phyloP scores from a whole-genome alignment of 2,888 invertebrate species.

The Xanthia togata region DNA sequence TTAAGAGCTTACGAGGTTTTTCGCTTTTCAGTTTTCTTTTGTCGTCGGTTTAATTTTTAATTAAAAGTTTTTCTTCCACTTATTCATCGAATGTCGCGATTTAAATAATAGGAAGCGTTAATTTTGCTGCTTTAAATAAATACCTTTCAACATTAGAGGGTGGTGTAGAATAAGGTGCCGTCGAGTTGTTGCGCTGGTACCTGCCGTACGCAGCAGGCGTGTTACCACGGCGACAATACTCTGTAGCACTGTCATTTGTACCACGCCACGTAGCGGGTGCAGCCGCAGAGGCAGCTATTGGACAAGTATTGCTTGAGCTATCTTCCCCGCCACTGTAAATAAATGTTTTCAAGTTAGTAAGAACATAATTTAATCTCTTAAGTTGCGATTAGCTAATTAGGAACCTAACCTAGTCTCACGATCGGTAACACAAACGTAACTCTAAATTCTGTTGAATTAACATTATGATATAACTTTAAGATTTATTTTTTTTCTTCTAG shows the following conservation, averaged over 20 bases:
- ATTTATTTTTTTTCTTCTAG: too few species aligned
- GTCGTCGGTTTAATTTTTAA: too few species aligned
- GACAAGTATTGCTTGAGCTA: constrained; percentile 85
- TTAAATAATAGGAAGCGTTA: neutral
- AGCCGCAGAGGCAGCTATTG: constrained; percentile 86
- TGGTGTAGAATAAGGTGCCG: constrained; percentile 86
- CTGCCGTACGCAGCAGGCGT: constrained; percentile 90
- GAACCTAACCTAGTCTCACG: neutral
- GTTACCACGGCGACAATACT: constrained; percentile 88
- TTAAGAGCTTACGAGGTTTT: neutral
- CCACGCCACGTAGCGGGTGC: constrained; percentile 88
- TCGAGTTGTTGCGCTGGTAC: constrained; percentile 90
- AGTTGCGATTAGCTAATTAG: neutral
- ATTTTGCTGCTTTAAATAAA: constrained; percentile 49
- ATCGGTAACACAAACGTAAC: neutral
- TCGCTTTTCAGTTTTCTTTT: neutral
- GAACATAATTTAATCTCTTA: neutral
- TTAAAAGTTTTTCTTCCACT: too few species aligned
- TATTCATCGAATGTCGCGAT: neutral
- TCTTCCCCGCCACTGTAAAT: constrained; percentile 85
- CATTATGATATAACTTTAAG: neutral
- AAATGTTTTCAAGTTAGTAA: constrained; percentile 29
- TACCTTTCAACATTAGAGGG: constrained; percentile 87
- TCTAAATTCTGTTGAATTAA: neutral
- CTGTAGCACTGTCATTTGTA: constrained; percentile 88